These are phyloP conservation scores for Yponomeuta plumbellus DNA, from an alignment of 2,888 invertebrate genomes.

Conservation along the genomic window DNA sequence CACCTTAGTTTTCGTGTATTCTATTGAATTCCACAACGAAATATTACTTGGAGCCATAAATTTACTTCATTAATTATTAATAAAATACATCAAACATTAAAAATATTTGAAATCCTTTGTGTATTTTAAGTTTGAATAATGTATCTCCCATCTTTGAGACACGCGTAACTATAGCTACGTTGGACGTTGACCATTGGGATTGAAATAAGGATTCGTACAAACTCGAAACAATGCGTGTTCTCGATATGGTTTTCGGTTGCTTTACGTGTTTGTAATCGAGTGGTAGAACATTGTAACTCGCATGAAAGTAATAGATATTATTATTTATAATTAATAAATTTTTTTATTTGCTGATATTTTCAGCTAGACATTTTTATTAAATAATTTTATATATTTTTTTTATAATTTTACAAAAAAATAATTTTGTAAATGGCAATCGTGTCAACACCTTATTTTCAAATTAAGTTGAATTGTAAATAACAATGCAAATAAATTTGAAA, in stretches of 20 bases:
- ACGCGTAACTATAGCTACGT: no score
- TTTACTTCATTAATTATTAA: slow-evolving; percentile 7
- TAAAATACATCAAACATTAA: slow-evolving; percentile 4
- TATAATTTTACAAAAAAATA: slow-evolving; percentile 4
- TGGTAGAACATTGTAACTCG: no score
- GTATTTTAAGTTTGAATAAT: no score
- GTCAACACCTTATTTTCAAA: background rate
- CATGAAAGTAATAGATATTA: no score
- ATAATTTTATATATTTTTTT: background rate
- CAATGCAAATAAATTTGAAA: background rate
- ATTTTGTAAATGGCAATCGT: background rate
- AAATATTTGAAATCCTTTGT: background rate
- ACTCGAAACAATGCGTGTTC: slow-evolving; percentile 1
- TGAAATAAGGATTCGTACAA: no score
- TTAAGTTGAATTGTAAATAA: slow-evolving; percentile 7
- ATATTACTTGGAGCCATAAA: slow-evolving; percentile 7
- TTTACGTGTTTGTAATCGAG: slow-evolving; percentile 2
- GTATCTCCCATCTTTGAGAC: no score
- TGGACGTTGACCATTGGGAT: no score
- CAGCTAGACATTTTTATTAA: no score
- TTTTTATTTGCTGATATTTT: no score
- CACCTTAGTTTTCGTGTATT: slow-evolving; percentile 1
- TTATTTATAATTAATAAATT: background rate
- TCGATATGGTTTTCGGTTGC: slow-evolving; percentile 7
- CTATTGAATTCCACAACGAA: slow-evolving; percentile 4